Evolutionary conservation across 2,888 invertebrate species (phyloP), one percentile per base, ranked within the genome.

Genomic region (Oxyteleia sp.): DNA sequence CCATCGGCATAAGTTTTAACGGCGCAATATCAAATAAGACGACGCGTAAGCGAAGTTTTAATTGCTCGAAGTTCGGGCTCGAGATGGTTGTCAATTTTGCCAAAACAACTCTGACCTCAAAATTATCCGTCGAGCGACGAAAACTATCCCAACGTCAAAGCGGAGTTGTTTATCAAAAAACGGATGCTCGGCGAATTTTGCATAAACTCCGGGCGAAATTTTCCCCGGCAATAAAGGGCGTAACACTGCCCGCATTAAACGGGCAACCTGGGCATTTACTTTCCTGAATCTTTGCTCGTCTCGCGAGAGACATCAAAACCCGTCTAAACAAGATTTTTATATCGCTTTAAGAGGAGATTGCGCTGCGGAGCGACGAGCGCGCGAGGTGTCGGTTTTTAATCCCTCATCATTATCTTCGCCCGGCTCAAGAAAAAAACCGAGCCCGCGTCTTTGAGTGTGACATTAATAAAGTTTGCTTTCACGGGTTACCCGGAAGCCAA

Each of bases 381-480:
- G 47, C 32, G 23, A 49, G 13, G 51, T 61, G 72, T 51, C 45
- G 43, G 41, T 29, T 74, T 74, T 74, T 41, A 74, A 63, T 53
- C 41, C 20, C 2, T n/a, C 61, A 8, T 53, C 63, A 63, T 74
- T 74, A 63, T 63, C 43, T 35, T 16, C 41, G 61, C 43, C 11
- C 16, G 10, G 29, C 49, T 32, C 4, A n/a, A 41, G 43, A 51
- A 61, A 71, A 57, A 29, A 5, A 51, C 13, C 43, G 43, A 43
- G 43, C 10, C 13, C 10, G 1, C 2, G 18, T 55, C 29, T 57
- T 57, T 57, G 61, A 72, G 13, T 15, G 15, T n/a, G 51, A 20
- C 72, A 47, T 72, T 61, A 61, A 51, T 61, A 61, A 72, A 72
- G 41, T 51, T 41, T 16, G 51, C 41, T n/a, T 69, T 57, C 35